phyloP scores from a whole-genome alignment of 2,888 invertebrate species.

The Hypolimnas misippus region DNA sequence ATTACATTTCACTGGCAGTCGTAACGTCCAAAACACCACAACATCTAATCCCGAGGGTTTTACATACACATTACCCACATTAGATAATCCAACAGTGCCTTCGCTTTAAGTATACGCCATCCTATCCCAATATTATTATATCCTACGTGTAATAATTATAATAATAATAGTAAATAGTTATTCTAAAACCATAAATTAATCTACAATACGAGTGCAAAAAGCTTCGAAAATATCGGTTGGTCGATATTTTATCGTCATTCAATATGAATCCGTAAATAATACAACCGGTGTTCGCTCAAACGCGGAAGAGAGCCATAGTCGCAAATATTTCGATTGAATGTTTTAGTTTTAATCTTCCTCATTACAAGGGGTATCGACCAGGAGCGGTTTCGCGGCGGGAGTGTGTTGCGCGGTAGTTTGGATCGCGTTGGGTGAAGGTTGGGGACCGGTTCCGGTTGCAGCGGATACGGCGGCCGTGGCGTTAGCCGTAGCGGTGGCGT shows the following conservation, averaged over 20 bases:
- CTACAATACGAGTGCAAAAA: conserved; percentile 73
- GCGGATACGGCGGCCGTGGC: conserved; percentile 57
- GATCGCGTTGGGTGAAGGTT: conserved; percentile 61
- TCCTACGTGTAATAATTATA: conserved; percentile 58
- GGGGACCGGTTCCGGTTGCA: conserved; percentile 55
- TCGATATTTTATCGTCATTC: conserved; percentile 46
- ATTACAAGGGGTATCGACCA: conserved; percentile 76
- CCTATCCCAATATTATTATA: conserved; percentile 68
- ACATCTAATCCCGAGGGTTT: conserved; percentile 58
- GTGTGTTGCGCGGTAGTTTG: conserved; percentile 62
- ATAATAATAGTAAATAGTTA: conserved; percentile 53
- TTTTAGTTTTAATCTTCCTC: conserved; percentile 70
- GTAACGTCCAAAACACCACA: conserved; percentile 64
- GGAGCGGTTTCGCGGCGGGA: conserved; percentile 68
- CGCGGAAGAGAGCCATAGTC: conserved; percentile 47
- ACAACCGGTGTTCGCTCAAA: conserved; percentile 31
- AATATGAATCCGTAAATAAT: conserved; percentile 32
- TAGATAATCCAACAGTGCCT: conserved; percentile 75
- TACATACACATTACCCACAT: conserved; percentile 69
- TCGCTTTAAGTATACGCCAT: conserved; percentile 72
- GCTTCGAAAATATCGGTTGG: conserved; percentile 65
- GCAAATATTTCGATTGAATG: conserved; percentile 25
- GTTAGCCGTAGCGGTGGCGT: conserved; percentile 71
- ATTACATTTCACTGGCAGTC: conserved; percentile 61
- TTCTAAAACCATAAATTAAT: conserved; percentile 68